Conservation (phyloP, 2,888 invertebrate species). For the Drosophila nr. medialis region DNA sequence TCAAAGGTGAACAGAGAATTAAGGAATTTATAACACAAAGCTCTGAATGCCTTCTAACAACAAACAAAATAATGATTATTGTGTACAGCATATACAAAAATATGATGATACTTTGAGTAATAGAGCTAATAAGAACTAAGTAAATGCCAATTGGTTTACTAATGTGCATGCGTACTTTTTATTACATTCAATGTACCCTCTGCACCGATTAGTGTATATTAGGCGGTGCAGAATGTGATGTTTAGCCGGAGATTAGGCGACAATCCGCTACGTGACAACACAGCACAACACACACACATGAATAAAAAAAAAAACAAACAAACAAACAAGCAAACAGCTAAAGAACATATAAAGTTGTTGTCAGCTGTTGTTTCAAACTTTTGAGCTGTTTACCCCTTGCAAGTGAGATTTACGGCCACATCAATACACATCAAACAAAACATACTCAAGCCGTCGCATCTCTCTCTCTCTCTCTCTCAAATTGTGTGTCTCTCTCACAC, state of each 20-base stretch:
- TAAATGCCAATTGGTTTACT: background rate
- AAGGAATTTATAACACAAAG: background rate
- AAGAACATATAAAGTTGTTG: conserved; percentile 40
- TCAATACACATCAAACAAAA: conserved; percentile 71
- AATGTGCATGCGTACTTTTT: background rate
- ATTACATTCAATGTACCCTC: conserved; percentile 13
- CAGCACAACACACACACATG: conserved; percentile 15
- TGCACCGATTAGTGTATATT: conserved; percentile 32
- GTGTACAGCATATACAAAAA: background rate
- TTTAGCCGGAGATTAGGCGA: conserved; percentile 68
- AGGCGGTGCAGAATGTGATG: conserved; percentile 55
- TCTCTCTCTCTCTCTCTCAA: background rate
- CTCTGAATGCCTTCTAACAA: too few relatives aligned
- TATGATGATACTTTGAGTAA: background rate
- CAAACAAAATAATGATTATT: background rate
- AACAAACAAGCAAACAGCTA: conserved; percentile 17
- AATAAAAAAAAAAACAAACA: background rate
- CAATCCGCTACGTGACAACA: conserved; percentile 55
- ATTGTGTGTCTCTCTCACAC: background rate
- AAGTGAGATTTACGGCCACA: conserved; percentile 70
- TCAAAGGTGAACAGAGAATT: background rate
- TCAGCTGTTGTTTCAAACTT: conserved; percentile 36
- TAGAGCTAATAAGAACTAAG: background rate
- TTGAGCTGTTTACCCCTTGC: conserved; percentile 54
- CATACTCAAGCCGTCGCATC: conserved; percentile 3